A percentile compares a stretch with the other conserved stretches of the same genome.
These are phyloP conservation scores for Cephalotes varians DNA, from an alignment of 2,888 invertebrate species.

Conservation along the genomic window DNA sequence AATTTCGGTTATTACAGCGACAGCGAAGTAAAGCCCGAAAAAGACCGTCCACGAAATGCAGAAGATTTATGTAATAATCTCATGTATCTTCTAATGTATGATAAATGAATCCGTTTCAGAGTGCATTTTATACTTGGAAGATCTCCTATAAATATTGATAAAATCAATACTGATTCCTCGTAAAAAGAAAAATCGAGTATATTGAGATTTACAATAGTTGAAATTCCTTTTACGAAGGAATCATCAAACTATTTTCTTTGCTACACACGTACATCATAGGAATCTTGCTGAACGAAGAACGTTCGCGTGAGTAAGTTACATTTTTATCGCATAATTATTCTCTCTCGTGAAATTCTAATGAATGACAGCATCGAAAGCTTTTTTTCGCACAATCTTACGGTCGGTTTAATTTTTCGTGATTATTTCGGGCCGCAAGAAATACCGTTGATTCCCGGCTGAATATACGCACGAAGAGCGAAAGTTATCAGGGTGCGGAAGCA, in stretches of 20 bases:
- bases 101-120: not conserved
- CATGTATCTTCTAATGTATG: not conserved
- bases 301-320: not conserved
- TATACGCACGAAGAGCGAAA: constrained; percentile 46
- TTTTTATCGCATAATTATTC: not conserved
- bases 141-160: constrained; percentile 6
- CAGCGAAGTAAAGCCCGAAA: not conserved
- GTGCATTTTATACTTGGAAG: not conserved
- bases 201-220: not conserved
- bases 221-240: not conserved
- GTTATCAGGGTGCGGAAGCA: constrained; percentile 22
- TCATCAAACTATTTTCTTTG: not conserved
- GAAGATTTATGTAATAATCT: constrained; percentile 18
- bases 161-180: not conserved
- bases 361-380: not conserved
- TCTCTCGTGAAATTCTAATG: not conserved
- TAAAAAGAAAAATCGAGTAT: not conserved
- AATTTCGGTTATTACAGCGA: constrained; percentile 38
- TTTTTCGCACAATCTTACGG: not conserved
- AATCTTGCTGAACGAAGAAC: not conserved
- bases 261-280: not conserved
- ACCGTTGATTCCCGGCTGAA: constrained; percentile 18
- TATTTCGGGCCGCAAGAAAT: constrained; percentile 8
- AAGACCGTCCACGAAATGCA: not conserved
- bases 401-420: constrained; percentile 23